Base-by-base conservation (phyloP, 2,797 vertebrate genomes). In the Phataginus tricuspis region DNA sequence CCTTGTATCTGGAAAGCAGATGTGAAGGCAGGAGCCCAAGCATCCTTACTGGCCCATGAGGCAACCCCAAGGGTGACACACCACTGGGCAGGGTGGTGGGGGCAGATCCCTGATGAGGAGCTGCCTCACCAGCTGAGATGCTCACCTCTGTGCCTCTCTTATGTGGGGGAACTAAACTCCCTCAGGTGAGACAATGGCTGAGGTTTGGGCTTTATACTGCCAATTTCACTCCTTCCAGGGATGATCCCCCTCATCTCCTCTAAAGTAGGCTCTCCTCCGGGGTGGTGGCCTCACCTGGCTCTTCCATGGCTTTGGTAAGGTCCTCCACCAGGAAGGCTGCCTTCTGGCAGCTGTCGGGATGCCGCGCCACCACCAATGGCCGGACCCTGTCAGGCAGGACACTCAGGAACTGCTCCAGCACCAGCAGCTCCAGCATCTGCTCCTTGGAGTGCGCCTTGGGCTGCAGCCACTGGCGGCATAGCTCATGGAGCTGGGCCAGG, bases 391-490 rank as follows among this genome's bases (percentile, higher is more conserved):
- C 45, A 5, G 94, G 78, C 72, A 96, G 42, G 66, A 85, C 55
- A 8, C 86, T 84, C 53, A 96, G 39, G 90, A 96, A 97, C 86
- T 94, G 96, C 92, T 96, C 95, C 34, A 88, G 92, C 25, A 96
- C 92, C 45, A 96, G 95, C 85, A 91, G 69, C 80, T 95, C 96
- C 57, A 95, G 63, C 16, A 97, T 95, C 93, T 96, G 74, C 39
- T 96, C 95, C 23, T 94, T 95, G 53, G 95, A 87, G 45, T 72
- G 57, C 1, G 29, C 72, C 71, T 96, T 82, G 0, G 94, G 92
- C 64, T 57, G 53, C 86, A 95, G 71, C 92, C 95, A 96, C 71
- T 96, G 85, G 18, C 66, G 39, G 34, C 94, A 95, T 9, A 94
- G 92, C 39, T 92, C 86, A 3, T 69, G 66, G 1, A 97, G 92